phyloP scores from a whole-genome alignment of 2,797 vertebrate species.

The Myripristis murdjan region DNA sequence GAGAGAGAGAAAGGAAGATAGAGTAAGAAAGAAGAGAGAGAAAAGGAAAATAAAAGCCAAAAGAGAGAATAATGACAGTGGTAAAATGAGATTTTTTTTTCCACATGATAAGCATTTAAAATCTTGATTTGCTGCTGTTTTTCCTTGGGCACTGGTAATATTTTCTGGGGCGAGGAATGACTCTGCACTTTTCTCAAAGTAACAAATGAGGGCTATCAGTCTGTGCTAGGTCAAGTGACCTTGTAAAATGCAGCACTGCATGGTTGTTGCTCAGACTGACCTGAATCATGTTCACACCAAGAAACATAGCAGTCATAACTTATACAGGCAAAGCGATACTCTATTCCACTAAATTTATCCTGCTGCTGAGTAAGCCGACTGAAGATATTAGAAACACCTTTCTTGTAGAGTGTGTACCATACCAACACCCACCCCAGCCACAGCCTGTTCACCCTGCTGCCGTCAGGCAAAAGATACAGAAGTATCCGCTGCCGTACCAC shows the following conservation, averaged over 20 bases:
- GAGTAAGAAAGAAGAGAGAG: not conserved
- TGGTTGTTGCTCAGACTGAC: constrained; percentile 6
- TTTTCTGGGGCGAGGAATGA: not conserved
- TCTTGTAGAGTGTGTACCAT: no score
- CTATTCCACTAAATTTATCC: not conserved
- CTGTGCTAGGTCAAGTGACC: not conserved
- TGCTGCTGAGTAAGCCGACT: not conserved
- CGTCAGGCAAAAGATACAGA: no score
- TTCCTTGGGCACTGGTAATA: not conserved
- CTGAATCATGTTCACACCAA: constrained; percentile 21
- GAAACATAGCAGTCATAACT: constrained; percentile 5
- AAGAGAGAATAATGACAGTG: not conserved
- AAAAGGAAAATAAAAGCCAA: not conserved
- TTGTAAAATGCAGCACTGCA: not conserved
- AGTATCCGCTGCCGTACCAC: no score
- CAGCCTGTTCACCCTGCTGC: no score
- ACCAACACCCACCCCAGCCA: no score
- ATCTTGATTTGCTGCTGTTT: not conserved
- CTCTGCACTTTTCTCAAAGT: not conserved
- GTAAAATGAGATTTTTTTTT: not conserved
- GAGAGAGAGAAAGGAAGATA: not conserved
- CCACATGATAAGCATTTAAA: not conserved
- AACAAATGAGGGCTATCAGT: not conserved
- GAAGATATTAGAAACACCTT: no score
- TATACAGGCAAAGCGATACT: not conserved